These are phyloP conservation scores for Drosophila peninsularis DNA, from an alignment of 2,888 invertebrate species.

Conservation along the genomic window DNA sequence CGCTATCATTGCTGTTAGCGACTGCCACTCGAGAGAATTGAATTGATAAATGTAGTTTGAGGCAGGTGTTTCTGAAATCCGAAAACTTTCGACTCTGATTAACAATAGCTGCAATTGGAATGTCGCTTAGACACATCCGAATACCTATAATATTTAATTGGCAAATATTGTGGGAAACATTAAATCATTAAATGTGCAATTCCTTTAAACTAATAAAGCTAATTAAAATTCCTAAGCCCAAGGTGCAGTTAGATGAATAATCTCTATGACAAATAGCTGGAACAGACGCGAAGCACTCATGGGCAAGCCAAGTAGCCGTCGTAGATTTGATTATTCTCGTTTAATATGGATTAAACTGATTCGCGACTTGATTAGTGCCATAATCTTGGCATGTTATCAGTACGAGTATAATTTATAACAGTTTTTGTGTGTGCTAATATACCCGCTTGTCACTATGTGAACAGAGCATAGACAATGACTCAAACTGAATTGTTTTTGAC, in stretches of 20 bases:
- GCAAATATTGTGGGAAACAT: background rate
- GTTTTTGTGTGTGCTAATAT: background rate
- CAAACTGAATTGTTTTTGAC: background rate
- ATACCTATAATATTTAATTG: slow-evolving; percentile 9
- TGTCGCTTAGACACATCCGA: slow-evolving; percentile 21
- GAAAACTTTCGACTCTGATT: background rate
- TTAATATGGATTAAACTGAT: background rate
- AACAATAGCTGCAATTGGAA: slow-evolving; percentile 22
- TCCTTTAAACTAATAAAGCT: slow-evolving; percentile 3
- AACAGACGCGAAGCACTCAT: background rate
- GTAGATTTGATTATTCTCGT: background rate
- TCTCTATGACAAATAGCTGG: slow-evolving; percentile 7
- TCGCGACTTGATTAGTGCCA: background rate
- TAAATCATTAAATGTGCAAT: slow-evolving; percentile 27
- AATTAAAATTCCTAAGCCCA: slow-evolving; percentile 2
- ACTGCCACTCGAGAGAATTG: slow-evolving; percentile 19
- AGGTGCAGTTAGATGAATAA: slow-evolving; percentile 23
- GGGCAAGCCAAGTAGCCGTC: background rate
- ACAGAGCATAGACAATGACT: background rate
- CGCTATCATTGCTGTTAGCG: slow-evolving; percentile 10
- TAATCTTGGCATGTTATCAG: background rate
- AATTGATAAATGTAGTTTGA: slow-evolving; percentile 10
- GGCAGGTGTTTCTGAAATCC: slow-evolving; percentile 25
- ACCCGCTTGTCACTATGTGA: too few species aligned
- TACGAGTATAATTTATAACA: background rate